phyloP scores from a whole-genome alignment of 2,888 invertebrate genomes.

The Helicoverpa assulta region DNA sequence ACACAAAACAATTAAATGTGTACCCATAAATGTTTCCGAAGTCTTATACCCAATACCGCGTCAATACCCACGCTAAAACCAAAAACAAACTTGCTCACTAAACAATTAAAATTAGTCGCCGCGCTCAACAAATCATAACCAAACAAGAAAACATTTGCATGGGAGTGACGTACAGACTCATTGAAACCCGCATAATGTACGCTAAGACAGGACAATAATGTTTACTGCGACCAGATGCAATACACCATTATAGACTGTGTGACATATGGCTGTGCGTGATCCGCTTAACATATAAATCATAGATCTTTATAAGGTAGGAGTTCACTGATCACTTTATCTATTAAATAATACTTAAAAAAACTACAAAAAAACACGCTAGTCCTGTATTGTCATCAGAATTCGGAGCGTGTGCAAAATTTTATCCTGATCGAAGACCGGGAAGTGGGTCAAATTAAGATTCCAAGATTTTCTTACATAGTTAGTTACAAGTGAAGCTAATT shows the following conservation, averaged over 20 bases:
- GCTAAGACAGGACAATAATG: slow-evolving; percentile 75
- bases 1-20: too few relatives aligned
- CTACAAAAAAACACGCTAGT: too few relatives aligned
- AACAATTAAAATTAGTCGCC: slow-evolving; percentile 50
- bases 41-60: background rate
- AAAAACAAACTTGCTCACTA: slow-evolving; percentile 3
- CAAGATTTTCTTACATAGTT: too few relatives aligned
- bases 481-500: too few relatives aligned
- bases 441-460: too few relatives aligned
- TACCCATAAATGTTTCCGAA: too few relatives aligned
- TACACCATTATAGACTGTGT: slow-evolving; percentile 71
- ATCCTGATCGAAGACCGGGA: too few relatives aligned
- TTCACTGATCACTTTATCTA: slow-evolving; percentile 31
- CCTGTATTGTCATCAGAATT: too few relatives aligned
- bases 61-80: background rate
- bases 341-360: too few relatives aligned
- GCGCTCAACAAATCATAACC: slow-evolving; percentile 43
- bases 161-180: slow-evolving; percentile 55
- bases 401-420: too few relatives aligned
- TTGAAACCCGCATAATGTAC: slow-evolving; percentile 70
- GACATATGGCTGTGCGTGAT: slow-evolving; percentile 72
- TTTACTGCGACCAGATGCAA: slow-evolving; percentile 72
- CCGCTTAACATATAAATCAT: slow-evolving; percentile 68
- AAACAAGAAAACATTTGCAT: slow-evolving; percentile 56
- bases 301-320: slow-evolving; percentile 45